Conservation (phyloP, 2,888 invertebrate species). For the Phyllotreta striolata region DNA sequence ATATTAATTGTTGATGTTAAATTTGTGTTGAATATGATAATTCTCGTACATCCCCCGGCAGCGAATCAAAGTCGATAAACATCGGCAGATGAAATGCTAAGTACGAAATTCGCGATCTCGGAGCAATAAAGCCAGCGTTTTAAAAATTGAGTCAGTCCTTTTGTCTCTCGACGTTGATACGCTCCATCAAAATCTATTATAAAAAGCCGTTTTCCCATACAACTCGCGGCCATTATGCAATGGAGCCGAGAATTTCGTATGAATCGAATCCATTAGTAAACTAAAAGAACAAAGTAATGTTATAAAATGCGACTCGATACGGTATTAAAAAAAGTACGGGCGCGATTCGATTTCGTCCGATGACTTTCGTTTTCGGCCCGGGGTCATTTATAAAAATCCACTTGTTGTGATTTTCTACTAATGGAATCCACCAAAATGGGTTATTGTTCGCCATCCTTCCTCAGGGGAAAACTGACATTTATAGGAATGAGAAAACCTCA, state of each 20-base stretch:
- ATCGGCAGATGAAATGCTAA: constrained; percentile 6
- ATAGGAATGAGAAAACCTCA: too few species aligned
- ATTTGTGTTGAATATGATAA: too few species aligned
- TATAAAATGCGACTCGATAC: constrained; percentile 25
- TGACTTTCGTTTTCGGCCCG: constrained; percentile 22
- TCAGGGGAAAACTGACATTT: neutral
- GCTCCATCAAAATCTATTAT: constrained; percentile 29
- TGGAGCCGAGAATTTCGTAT: constrained; percentile 28
- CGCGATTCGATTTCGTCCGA: constrained; percentile 18
- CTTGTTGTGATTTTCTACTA: constrained; percentile 24
- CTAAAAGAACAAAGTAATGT: constrained; percentile 26
- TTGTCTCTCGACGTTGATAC: constrained; percentile 26
- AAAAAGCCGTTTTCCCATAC: constrained; percentile 35
- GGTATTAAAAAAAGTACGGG: constrained; percentile 8
- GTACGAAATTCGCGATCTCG: constrained; percentile 18
- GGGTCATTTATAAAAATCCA: constrained; percentile 26
- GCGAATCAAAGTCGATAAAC: constrained; percentile 5
- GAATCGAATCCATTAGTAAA: constrained; percentile 32
- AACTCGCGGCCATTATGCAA: constrained; percentile 21
- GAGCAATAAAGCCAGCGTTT: constrained; percentile 14
- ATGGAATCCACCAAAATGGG: constrained; percentile 21
- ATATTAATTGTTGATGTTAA: too few species aligned
- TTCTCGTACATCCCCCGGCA: neutral
- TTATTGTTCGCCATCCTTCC: constrained; percentile 11
- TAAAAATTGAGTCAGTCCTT: constrained; percentile 12